Evolutionary conservation across 2,113 vertebrate genomes (phyloP), one percentile per base, ranked within the genome.

Genomic region (Campylorhamphus procurvoides): DNA sequence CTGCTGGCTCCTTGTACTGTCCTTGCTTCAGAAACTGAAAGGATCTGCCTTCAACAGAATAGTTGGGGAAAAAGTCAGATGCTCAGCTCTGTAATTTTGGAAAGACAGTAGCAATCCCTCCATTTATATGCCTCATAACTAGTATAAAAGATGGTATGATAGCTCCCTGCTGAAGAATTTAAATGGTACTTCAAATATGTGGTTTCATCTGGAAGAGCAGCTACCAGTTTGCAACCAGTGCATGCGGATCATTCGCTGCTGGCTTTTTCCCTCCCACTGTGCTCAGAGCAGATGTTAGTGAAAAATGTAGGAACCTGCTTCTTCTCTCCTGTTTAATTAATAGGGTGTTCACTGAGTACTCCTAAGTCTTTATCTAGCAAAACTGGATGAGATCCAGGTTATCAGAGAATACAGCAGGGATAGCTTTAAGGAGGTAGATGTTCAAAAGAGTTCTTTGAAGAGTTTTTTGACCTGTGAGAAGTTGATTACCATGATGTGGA

Each of bases 381-480:
- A 94, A 82, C 67, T 94, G 94, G 90, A 96, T 80, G 68, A 80
- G 56, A 90, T 91, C 92, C 96, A 97, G 95, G 39, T 94, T 94
- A 92, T 88, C 87, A 88, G 84, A 87, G 69, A 94, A 96, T 88
- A 91, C 92, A 96, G 81, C 67, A 77, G 89, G 87, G 87, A 86
- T 90, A 63, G 87, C 63, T 96, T 97, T 94, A 94, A 96, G 91
- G 59, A 95, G 82, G 75, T 85, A 97, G 94, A 93, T 94, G 93
- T 97, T 96, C 92, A 96, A 93, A 97, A 39, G 22, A 94, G 64
- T 67, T 49, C 93, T 96, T 96, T 93, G 92, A 96, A 94, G 83
- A 84, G 60, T 84, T 95, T 87, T 92, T 91, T 25, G 52, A 93
- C 87, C 93, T 95, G 50, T 63, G 78, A 3, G 6, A 52, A 82